Conservation (phyloP, 2,113 vertebrate species). For the Malurus alboscapulatus region DNA sequence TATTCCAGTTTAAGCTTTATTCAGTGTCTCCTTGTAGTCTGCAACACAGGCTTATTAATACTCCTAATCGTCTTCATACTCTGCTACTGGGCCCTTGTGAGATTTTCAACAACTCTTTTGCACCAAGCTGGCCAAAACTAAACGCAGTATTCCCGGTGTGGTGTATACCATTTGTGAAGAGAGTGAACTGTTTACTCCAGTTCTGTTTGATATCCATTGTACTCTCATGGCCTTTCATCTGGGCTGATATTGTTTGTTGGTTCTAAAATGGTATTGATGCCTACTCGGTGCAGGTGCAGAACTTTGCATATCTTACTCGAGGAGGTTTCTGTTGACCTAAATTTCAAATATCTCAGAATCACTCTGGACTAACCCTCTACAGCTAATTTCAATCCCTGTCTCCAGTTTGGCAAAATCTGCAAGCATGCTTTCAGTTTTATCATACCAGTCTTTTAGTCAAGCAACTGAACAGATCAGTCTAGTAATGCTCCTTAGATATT, state of each 20-base stretch:
- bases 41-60: not conserved
- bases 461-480: not conserved
- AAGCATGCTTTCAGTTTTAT: not conserved
- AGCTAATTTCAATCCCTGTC: not conserved
- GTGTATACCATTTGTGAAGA: not conserved
- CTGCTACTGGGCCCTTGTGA: not conserved
- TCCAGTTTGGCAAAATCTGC: not conserved
- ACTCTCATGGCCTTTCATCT: not conserved
- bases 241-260: not conserved
- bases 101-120: not conserved
- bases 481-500: not conserved
- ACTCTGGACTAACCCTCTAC: not conserved
- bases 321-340: not conserved
- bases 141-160: not conserved
- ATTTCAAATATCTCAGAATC: not conserved
- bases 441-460: not conserved
- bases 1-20: not conserved
- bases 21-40: not conserved
- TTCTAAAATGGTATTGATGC: not conserved
- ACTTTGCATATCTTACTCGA: not conserved
- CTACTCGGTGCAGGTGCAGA: not conserved
- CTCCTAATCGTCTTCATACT: not conserved
- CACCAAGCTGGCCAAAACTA: not conserved
- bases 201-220: not conserved
- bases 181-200: not conserved